Evolutionary conservation across 1,140 invertebrate genomes (phyloP).

Genomic region (Euwallacea similis): DNA sequence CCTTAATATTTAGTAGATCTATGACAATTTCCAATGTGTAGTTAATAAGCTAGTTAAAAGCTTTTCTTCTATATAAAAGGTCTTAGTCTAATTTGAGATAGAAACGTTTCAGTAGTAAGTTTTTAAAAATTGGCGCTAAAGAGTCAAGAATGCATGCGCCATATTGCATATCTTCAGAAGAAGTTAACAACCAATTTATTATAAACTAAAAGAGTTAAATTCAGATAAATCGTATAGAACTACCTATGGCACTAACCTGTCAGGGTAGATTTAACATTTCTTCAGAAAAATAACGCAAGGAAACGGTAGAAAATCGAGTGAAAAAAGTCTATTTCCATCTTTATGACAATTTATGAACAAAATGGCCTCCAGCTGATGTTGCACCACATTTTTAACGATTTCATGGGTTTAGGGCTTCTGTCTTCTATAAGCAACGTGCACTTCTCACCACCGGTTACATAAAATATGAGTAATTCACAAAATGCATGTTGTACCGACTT

Average conservation of each 20-base stretch:
- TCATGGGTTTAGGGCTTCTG: neutral
- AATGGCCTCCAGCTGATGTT: conserved; percentile 51
- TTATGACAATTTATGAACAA: conserved; percentile 50
- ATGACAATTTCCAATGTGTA: too few species aligned
- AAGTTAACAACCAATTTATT: too few species aligned
- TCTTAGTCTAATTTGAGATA: too few species aligned
- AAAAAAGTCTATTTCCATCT: conserved; percentile 50
- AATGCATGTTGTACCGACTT: neutral
- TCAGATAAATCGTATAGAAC: neutral
- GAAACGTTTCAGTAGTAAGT: conserved; percentile 1
- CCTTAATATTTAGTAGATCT: too few species aligned
- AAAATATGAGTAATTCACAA: too few species aligned
- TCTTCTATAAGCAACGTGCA: too few species aligned
- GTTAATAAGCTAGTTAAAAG: too few species aligned
- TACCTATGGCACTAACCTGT: conserved; percentile 25
- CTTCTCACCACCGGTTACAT: too few species aligned
- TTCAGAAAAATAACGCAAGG: conserved; percentile 30
- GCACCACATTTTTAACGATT: conserved; percentile 42
- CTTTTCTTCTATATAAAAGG: too few species aligned
- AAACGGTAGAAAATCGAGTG: conserved; percentile 35
- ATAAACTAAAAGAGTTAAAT: neutral
- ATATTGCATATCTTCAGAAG: conserved; percentile 26
- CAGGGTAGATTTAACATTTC: conserved; percentile 36
- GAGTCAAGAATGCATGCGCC: conserved; percentile 38
- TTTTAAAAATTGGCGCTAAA: conserved; percentile 46